Base-by-base conservation (phyloP, 2,113 vertebrate genomes). In the Eptatretus burgeri region DNA sequence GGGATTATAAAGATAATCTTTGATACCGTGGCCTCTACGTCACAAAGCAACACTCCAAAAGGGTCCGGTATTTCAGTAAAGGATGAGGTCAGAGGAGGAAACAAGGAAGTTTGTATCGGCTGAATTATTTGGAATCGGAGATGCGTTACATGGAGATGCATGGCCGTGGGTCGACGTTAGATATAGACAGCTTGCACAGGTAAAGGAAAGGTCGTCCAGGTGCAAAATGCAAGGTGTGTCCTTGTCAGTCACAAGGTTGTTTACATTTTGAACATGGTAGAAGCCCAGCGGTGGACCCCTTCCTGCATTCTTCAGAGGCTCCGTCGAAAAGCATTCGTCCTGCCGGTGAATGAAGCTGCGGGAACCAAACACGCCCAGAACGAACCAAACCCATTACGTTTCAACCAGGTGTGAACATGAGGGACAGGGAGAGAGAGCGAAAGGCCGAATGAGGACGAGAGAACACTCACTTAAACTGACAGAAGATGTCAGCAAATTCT, bases 401-500 rank as follows among this genome's bases (percentile, higher is more conserved):
- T 41, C 27, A 41, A 41, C 27, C 27, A 41, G 27, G 27, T 41
- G 27, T 41, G 7, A 41, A 41, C 27, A 41, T 41, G 27, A 41
- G 27, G 27, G 27, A 41, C 3, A 7, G 27, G 27, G 27, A 41
- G 7, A 41, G 27, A 2, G 27, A 41, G 27, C 7, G 27, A 41
- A 5, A 7, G 27, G 27, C 27, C 27, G 3, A 41, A 7, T 7
- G 27, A 41, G 7, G 27, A 41, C 7, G 27, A 41, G 27, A 41
- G 27, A 10, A n/a, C 14, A 65, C 76, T 79, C 67, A 98, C 91
- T 96, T 98, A 74, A 98, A 98, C 75, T 98, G 91, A 77, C 91
- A 98, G 77, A 98, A 98, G 75, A 96, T 89, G 70, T 98, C 88
- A 0, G 88, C 86, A 0, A 95, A 96, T 75, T 98, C 86, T 1